Evolutionary conservation across 2,888 invertebrate species (phyloP), one percentile per base, ranked within the genome.

Genomic region (Caenorhabditis sp.): DNA sequence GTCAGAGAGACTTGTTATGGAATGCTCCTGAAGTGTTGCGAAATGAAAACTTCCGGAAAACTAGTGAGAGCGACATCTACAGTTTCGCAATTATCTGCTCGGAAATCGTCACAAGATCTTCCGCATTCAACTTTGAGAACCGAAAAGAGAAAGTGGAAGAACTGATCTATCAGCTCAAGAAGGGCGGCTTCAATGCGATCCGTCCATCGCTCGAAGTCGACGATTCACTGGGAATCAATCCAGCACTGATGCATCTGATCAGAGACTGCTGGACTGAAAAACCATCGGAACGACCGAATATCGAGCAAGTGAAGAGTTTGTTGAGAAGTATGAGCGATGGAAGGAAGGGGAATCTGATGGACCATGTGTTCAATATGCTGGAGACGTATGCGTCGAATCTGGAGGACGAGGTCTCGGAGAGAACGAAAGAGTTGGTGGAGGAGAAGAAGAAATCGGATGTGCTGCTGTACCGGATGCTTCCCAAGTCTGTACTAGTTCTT

Each of bases 401-500:
- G n/a, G 89, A 89, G 64, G 85, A 85, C n/a, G 88, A 89, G 64
- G 84, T 85, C 2, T 71, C 82, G 44, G 80, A 84, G 5, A 51
- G 85, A 32, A 85, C 82, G 13, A 77, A 80, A 50, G 85, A 89
- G 51, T 71, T 89, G 37, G 87, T 88, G 2, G 87, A 89, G 61
- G 89, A 89, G 67, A 88, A 89, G 84, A 89, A 89, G 80, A 89
- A 89, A 55, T 85, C 88, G 15, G 89, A 89, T 80, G 67, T 89
- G 6, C 67, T 89, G 11, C 60, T 89, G 13, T 88, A 88, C 51
- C 72, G 89, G 40, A 88, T 89, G 88, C 77, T 89, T n/a, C 89
- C 89, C 15, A 87, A 67, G n/a, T n/a, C n/a, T n/a, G n/a, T n/a
- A n/a, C n/a, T n/a, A n/a, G n/a, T n/a, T n/a, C n/a, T n/a, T n/a